phyloP scores from a whole-genome alignment of 2,888 invertebrate genomes.

The Polyploca ridens region DNA sequence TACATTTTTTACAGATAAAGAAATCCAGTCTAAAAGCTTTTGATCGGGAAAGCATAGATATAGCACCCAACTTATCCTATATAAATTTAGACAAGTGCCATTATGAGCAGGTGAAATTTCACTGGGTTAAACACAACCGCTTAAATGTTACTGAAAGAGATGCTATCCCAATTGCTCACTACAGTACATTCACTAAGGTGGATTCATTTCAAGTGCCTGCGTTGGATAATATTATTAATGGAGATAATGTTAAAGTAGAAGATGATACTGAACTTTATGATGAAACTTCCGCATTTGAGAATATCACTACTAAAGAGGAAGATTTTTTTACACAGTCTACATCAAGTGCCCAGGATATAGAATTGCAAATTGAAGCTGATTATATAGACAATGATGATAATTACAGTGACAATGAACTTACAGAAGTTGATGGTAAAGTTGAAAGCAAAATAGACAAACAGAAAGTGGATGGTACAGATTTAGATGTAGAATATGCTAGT shows the following conservation, averaged over 20 bases:
- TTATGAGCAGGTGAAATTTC: constrained; percentile 59
- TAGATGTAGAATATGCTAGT: constrained; percentile 71
- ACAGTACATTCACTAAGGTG: constrained; percentile 53
- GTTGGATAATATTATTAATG: constrained; percentile 28
- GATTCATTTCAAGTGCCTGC: constrained; percentile 42
- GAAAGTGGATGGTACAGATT: constrained; percentile 56
- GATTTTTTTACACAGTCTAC: constrained; percentile 12
- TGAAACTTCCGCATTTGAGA: constrained; percentile 19
- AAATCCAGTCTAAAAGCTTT: constrained; percentile 49
- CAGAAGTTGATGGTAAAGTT: constrained; percentile 15
- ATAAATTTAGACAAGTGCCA: constrained; percentile 48
- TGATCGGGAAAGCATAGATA: constrained; percentile 46
- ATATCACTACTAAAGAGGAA: constrained; percentile 12
- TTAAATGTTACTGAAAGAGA: constrained; percentile 34
- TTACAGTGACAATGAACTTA: constrained; percentile 17
- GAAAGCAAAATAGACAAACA: constrained; percentile 21
- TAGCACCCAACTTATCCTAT: constrained; percentile 57
- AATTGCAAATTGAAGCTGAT: background rate
- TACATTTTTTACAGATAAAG: constrained; percentile 57
- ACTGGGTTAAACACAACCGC: constrained; percentile 59
- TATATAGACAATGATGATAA: constrained; percentile 24
- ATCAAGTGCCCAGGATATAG: background rate
- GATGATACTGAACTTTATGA: constrained; percentile 15
- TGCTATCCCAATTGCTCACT: constrained; percentile 52
- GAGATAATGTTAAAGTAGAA: constrained; percentile 35